These are phyloP conservation scores for Rugalucina vietnamica DNA, from an alignment of 2,888 invertebrate genomes.

Conservation along the genomic window DNA sequence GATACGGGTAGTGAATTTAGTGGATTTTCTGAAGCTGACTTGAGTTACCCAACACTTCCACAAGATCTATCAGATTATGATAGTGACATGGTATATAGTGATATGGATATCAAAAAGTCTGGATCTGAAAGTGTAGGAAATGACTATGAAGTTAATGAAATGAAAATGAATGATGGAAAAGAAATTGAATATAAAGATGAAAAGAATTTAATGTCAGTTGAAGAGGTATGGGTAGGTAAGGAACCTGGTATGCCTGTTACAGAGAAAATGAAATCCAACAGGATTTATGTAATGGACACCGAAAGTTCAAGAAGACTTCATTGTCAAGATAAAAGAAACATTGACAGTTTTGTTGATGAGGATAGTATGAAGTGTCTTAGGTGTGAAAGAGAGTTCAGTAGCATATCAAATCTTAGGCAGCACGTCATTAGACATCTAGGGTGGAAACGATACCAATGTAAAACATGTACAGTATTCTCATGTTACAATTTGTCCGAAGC, in stretches of 20 bases:
- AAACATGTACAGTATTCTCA: slow-evolving; percentile 87
- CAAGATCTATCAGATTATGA: background rate
- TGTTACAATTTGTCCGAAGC: slow-evolving; percentile 76
- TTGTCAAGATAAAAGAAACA: slow-evolving; percentile 73
- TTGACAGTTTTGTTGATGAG: slow-evolving; percentile 76
- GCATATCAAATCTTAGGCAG: slow-evolving; percentile 88
- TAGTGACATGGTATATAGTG: background rate
- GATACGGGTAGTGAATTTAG: slow-evolving; percentile 56
- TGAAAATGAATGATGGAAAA: background rate
- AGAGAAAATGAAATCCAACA: slow-evolving; percentile 49
- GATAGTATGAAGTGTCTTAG: slow-evolving; percentile 76
- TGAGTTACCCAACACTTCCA: background rate
- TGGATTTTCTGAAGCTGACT: slow-evolving; percentile 58
- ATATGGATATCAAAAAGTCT: background rate
- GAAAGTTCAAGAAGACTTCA: slow-evolving; percentile 51
- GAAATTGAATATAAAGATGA: background rate
- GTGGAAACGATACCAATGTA: slow-evolving; percentile 91
- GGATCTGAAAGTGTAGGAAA: background rate
- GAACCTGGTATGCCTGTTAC: slow-evolving; percentile 54
- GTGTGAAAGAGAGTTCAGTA: slow-evolving; percentile 84
- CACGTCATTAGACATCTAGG: slow-evolving; percentile 90
- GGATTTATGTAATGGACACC: slow-evolving; percentile 66
- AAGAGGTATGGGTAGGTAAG: background rate
- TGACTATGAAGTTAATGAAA: background rate
- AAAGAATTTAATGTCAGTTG: background rate